Evolutionary conservation across 2,888 invertebrate species (phyloP).

Genomic region (Epinotia brunnichana): DNA sequence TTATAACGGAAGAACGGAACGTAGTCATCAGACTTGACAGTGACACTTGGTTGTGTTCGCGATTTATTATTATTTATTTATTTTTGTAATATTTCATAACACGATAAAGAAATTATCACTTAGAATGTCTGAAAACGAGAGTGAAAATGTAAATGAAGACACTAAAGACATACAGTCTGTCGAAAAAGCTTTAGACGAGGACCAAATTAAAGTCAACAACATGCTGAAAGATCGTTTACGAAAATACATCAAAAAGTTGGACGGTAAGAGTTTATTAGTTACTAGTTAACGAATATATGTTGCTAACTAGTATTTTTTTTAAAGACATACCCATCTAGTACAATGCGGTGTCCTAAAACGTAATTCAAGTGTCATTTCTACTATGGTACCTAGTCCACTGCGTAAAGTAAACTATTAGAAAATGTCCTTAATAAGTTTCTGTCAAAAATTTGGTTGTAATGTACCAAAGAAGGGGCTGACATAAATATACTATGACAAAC

Average conservation of each 20-base stretch:
- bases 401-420: too few species aligned
- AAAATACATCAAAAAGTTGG: conserved; percentile 79
- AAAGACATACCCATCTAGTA: too few species aligned
- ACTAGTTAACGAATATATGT: neutral
- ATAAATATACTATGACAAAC: too few species aligned
- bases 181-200: conserved; percentile 56
- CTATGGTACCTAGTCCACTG: too few species aligned
- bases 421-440: too few species aligned
- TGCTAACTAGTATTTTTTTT: too few species aligned
- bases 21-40: neutral
- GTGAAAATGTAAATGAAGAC: conserved; percentile 54
- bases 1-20: conserved; percentile 13
- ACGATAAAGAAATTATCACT: neutral
- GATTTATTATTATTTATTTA: conserved; percentile 3
- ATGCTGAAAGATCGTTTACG: conserved; percentile 78
- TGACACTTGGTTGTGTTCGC: neutral
- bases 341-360: too few species aligned
- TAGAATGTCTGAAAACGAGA: conserved; percentile 56
- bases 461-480: too few species aligned
- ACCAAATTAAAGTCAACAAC: conserved; percentile 63
- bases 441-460: too few species aligned
- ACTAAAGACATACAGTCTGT: conserved; percentile 58
- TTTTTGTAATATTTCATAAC: neutral
- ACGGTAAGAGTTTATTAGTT: conserved; percentile 62
- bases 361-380: too few species aligned